phyloP scores from a whole-genome alignment of 2,797 vertebrate species.

The Gephyroberyx darwinii region DNA sequence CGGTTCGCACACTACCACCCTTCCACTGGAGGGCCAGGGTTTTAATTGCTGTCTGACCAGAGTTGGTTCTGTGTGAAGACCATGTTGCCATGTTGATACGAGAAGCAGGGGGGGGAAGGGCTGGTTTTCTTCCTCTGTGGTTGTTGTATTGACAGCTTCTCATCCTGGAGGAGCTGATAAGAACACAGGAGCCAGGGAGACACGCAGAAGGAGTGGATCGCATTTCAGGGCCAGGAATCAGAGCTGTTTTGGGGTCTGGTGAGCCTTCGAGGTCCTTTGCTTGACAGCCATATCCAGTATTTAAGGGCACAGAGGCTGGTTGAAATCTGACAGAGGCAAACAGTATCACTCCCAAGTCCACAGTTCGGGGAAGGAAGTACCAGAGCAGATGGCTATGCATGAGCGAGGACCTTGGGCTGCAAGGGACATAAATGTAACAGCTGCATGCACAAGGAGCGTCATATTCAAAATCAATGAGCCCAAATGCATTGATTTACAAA shows the following conservation, averaged over 20 bases:
- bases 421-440: conserved; percentile 58
- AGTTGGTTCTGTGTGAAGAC: conserved; percentile 69
- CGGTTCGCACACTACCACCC: conserved; percentile 58
- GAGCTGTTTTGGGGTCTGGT: conserved; percentile 40
- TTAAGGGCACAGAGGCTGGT: conserved; percentile 41
- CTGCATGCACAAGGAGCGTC: conserved; percentile 50
- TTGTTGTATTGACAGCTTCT: conserved; percentile 80
- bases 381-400: conserved; percentile 58
- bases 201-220: conserved; percentile 71
- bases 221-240: conserved; percentile 69
- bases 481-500: conserved; percentile 73
- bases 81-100: conserved; percentile 52
- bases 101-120: conserved; percentile 37
- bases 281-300: conserved; percentile 32
- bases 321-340: conserved; percentile 53
- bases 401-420: conserved; percentile 51
- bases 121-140: conserved; percentile 73
- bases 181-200: conserved; percentile 66
- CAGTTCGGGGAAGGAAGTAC: conserved; percentile 41
- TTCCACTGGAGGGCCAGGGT: conserved; percentile 53
- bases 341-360: conserved; percentile 25
- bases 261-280: conserved; percentile 31
- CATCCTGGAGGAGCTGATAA: conserved; percentile 78
- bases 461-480: conserved; percentile 69
- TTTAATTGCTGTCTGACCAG: conserved; percentile 78